phyloP scores from a whole-genome alignment of 64 coral and sea anemone species.

The Platygyra sinensis region DNA sequence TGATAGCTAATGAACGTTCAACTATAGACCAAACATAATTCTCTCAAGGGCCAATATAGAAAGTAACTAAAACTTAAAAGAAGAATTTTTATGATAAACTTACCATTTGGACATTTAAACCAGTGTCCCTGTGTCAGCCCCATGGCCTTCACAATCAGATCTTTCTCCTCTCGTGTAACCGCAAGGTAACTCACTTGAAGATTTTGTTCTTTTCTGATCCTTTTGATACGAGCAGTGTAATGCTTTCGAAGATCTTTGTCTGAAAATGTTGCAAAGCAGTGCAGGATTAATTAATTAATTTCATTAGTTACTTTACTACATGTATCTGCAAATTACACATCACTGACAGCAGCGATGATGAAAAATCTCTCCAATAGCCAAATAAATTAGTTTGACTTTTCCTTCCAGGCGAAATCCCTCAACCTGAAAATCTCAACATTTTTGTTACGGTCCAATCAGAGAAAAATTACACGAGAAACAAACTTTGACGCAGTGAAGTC shows the following conservation, averaged over 20 bases:
- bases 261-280: not conserved
- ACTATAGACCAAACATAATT: too few relatives aligned
- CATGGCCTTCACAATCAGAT: slow-evolving; percentile 67
- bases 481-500: too few relatives aligned
- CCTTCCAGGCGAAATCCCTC: too few relatives aligned
- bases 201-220: not conserved
- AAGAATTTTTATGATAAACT: too few relatives aligned
- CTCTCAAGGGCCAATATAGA: too few relatives aligned
- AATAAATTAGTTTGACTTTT: too few relatives aligned
- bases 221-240: slow-evolving; percentile 14
- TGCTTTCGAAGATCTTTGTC: not conserved
- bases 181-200: slow-evolving; percentile 18
- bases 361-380: not conserved
- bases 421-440: too few relatives aligned
- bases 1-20: too few relatives aligned
- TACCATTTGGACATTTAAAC: slow-evolving; percentile 85
- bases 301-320: not conserved
- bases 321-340: not conserved
- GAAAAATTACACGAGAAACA: too few relatives aligned
- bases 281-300: not conserved
- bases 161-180: slow-evolving; percentile 58
- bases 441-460: too few relatives aligned
- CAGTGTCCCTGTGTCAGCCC: slow-evolving; percentile 64
- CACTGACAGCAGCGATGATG: too few relatives aligned
- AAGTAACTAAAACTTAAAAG: too few relatives aligned